phyloP scores from a whole-genome alignment of 2,113 vertebrate genomes.

The Oriolus oriolus region DNA sequence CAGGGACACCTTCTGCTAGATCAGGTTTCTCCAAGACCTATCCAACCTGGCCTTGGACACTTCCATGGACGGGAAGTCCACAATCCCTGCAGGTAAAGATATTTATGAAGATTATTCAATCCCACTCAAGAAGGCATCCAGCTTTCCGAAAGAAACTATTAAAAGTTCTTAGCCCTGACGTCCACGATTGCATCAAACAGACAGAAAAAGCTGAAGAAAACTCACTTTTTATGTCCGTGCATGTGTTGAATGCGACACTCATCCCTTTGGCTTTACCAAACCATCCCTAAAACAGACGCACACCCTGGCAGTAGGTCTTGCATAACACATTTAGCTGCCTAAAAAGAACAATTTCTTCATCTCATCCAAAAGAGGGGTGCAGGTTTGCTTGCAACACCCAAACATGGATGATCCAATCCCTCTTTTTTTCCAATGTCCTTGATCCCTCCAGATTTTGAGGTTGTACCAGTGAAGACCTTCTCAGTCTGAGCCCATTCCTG shows the following conservation, averaged over 20 bases:
- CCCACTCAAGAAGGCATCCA: neutral
- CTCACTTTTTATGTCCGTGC: neutral
- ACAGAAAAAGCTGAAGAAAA: neutral
- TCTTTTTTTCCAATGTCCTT: neutral
- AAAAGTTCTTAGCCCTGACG: neutral
- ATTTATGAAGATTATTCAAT: neutral
- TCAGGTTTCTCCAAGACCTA: neutral
- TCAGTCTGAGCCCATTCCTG: neutral
- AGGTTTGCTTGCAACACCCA: neutral
- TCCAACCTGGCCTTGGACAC: neutral
- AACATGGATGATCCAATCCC: neutral
- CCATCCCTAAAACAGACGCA: neutral
- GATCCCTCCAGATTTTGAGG: neutral
- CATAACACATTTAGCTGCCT: neutral
- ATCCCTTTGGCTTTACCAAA: neutral
- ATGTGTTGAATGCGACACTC: neutral
- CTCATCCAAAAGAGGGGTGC: neutral
- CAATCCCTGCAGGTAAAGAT: neutral
- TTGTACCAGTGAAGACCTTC: neutral
- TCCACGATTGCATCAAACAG: neutral
- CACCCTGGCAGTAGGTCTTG: accelerated
- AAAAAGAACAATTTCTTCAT: neutral
- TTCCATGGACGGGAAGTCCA: neutral
- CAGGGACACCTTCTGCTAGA: neutral
- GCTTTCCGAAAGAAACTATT: neutral